Evolutionary conservation across 2,888 invertebrate species (phyloP).

Genomic region (Frankliniella intonsa): DNA sequence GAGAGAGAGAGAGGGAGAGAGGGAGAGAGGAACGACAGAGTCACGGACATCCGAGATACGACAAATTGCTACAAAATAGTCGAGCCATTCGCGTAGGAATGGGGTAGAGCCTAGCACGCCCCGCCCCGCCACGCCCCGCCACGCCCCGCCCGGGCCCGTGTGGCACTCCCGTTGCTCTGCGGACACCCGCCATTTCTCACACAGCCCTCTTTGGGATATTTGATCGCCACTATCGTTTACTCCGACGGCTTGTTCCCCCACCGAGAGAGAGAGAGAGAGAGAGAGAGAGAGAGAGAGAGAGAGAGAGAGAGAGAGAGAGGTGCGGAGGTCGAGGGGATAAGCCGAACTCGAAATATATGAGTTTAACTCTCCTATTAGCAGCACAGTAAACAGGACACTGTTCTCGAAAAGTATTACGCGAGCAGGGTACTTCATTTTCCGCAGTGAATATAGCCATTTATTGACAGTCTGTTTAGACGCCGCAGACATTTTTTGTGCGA

Average conservation of each 20-base stretch:
- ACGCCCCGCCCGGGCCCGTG: background rate
- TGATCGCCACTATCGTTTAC: constrained; percentile 26
- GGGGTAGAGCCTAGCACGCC: background rate
- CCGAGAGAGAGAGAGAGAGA: background rate
- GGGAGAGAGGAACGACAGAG: background rate
- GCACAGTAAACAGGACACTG: too few relatives aligned
- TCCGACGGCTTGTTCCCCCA: background rate
- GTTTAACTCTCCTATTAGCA: too few relatives aligned
- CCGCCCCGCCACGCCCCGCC: background rate
- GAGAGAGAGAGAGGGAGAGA: background rate
- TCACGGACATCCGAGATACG: constrained; percentile 13
- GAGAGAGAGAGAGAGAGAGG: background rate
- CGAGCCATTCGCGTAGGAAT: background rate
- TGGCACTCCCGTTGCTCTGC: constrained; percentile 7
- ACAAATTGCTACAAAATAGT: constrained; percentile 25
- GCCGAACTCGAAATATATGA: too few relatives aligned
- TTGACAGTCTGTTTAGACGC: too few relatives aligned
- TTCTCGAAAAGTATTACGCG: too few relatives aligned
- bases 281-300: background rate
- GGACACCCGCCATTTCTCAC: constrained; percentile 11
- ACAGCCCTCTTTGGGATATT: constrained; percentile 8
- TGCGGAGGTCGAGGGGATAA: too few relatives aligned
- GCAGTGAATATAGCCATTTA: too few relatives aligned
- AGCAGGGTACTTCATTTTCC: too few relatives aligned
- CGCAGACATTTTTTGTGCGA: too few relatives aligned